Percentiles rank a stretch among this genome's conserved stretches.
Conservation (phyloP, 2,113 vertebrate species). For the Pandion haliaetus region DNA sequence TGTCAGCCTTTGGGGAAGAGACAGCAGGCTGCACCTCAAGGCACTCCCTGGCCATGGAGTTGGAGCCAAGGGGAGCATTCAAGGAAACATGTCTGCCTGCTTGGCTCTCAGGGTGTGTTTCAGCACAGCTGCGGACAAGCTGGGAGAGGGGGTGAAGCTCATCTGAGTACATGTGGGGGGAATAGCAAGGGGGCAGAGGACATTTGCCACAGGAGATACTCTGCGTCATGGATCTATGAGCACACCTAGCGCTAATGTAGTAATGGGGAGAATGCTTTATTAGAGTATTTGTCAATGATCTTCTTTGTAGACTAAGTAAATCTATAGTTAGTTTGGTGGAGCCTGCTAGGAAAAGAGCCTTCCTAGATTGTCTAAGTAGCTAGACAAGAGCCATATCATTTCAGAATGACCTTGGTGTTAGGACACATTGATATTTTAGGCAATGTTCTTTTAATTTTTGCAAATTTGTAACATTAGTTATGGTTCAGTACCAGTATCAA, state of each 20-base stretch:
- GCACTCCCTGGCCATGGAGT: background rate
- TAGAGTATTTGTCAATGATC: background rate
- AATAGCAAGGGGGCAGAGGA: background rate
- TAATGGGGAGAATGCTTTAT: background rate
- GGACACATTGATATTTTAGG: conserved; percentile 78
- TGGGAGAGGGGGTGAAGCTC: background rate
- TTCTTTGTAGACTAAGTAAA: background rate
- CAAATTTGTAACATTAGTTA: conserved; percentile 85
- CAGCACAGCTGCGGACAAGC: background rate
- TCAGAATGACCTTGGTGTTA: conserved; percentile 80
- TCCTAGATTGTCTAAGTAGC: conserved; percentile 65
- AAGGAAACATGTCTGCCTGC: background rate
- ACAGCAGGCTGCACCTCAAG: background rate
- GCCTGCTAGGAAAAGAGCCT: conserved; percentile 33
- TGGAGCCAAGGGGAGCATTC: background rate
- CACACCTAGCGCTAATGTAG: background rate
- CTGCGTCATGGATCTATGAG: background rate
- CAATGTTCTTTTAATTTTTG: conserved; percentile 81
- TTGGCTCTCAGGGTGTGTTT: background rate
- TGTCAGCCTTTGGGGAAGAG: background rate
- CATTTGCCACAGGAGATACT: background rate
- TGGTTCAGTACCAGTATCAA: conserved; percentile 82
- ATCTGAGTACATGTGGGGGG: background rate
- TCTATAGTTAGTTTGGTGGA: background rate
- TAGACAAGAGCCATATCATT: conserved; percentile 67